Conservation (phyloP, 2,797 vertebrate genomes). For the Tinamus major region DNA sequence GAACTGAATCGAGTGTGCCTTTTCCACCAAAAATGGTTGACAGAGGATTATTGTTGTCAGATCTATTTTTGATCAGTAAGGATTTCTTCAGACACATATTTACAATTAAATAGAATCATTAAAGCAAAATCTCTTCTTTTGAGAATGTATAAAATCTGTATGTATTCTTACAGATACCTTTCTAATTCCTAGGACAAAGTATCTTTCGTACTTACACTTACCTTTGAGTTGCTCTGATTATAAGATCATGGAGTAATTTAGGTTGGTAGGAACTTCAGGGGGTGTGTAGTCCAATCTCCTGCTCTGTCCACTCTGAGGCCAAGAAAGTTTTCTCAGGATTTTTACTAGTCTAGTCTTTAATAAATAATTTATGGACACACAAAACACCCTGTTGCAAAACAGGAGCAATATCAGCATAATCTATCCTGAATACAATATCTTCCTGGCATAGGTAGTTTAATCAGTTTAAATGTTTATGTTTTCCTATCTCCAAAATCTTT, state of each 20-base stretch:
- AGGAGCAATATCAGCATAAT: fast-evolving
- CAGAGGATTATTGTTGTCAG: background rate
- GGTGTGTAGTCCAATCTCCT: background rate
- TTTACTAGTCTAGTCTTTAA: background rate
- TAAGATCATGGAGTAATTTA: background rate
- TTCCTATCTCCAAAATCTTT: background rate
- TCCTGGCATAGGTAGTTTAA: background rate
- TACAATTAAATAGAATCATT: background rate
- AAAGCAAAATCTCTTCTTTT: background rate
- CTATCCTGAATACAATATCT: background rate
- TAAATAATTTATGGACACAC: background rate
- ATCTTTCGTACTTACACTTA: background rate
- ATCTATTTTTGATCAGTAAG: background rate
- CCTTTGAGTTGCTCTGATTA: background rate
- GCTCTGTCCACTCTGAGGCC: too few species aligned
- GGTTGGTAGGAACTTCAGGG: background rate
- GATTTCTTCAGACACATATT: background rate
- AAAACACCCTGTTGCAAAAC: background rate
- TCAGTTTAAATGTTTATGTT: background rate
- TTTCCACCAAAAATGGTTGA: background rate
- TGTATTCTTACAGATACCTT: background rate
- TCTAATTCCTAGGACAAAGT: background rate
- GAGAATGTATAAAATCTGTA: background rate
- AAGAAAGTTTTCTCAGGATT: too few species aligned
- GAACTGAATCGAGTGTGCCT: background rate